Conservation (phyloP, 1,140 invertebrate species). For the Rhagoletis zephyria region DNA sequence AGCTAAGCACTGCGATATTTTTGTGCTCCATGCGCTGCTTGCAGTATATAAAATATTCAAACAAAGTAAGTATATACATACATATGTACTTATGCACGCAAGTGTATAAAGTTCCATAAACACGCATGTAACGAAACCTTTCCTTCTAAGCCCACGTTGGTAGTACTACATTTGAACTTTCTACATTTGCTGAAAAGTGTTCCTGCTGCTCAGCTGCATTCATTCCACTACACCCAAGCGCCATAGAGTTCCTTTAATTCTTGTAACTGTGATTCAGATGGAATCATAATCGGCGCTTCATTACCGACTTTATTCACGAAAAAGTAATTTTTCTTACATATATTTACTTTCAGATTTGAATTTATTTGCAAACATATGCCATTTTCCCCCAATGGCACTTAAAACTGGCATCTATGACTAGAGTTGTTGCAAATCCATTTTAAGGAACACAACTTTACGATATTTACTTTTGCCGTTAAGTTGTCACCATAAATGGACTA, state of each 20-base stretch:
- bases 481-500: neutral
- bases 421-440: conserved; percentile 53
- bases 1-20: conserved; percentile 23
- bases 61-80: neutral
- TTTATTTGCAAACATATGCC: no score
- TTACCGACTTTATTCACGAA: neutral
- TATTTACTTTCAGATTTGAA: neutral
- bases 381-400: neutral
- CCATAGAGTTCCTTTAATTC: no score
- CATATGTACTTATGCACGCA: neutral
- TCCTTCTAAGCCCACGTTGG: no score
- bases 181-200: no score
- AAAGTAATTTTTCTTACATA: neutral
- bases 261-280: no score
- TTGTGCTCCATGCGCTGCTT: conserved; percentile 7
- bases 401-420: conserved; percentile 53
- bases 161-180: no score
- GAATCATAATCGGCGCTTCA: no score
- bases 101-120: neutral
- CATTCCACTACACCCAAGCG: no score
- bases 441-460: conserved; percentile 50
- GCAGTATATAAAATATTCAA: neutral
- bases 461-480: neutral
- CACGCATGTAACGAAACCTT: no score
- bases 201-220: no score